Evolutionary conservation across 2,888 invertebrate genomes (phyloP), one percentile per base, ranked within the genome.

Genomic region (Dichetophora obliterata): DNA sequence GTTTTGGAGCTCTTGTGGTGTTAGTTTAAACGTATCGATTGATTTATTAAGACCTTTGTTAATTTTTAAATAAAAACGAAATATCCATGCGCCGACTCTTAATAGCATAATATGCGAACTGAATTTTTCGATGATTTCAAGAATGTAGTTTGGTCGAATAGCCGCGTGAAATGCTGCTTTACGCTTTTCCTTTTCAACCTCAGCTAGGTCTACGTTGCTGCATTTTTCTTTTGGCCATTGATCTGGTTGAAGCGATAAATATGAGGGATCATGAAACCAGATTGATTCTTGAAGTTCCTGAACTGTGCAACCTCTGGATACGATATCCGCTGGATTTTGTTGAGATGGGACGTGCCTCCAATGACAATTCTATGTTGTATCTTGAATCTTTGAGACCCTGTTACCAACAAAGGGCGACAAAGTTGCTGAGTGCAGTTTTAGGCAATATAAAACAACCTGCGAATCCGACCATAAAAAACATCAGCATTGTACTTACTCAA

Each of bases 391-490:
- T 11, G 76, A 75, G 2, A 81, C 63, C 5, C 78, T 73, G 27
- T 82, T 82, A 14, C 74, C 77, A 4, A 77, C 71, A 24, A 81
- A 79, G 6, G 72, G 75, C 3, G 76, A 78, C 4, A 79, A 31
- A 6, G 78, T 77, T 1, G 77, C 69, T 5, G 81, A 79, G n/a
- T 80, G 80, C 63, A 72, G 50, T 37, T 61, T 68, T 9, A 81
- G 75, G 81, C 81, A 80, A 8, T 75, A 72, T 16, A 81, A 43
- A 3, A 80, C 78, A 22, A 82, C 78, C 59, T 76, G 75, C 6
- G 81, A 81, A 59, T 82, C 78, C 22, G 80, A 78, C 78, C 52
- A 52, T 19, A 52, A 19, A 19, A 52, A 19, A 52, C 52, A 8
- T 16, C 37, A 37, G 22, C 54, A n/a, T 31, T 31, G 9, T 48